A percentile compares a stretch with the other conserved stretches of the same genome.
Evolutionary conservation across 2,797 vertebrate genomes (phyloP).

Genomic region (Cephalopachus bancanus): DNA sequence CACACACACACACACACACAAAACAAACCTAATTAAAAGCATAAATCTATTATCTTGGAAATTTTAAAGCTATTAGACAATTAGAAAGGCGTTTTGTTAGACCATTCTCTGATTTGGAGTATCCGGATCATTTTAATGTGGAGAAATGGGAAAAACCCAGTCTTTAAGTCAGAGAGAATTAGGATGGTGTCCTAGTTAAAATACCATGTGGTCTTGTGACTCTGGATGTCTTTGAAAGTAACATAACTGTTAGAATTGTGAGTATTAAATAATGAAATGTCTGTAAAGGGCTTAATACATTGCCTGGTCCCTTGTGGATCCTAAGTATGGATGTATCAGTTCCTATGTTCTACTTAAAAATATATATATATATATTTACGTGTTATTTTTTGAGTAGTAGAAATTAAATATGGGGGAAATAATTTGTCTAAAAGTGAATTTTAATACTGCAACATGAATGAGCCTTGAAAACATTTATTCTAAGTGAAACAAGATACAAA

Average conservation of each 20-base stretch:
- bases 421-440: neutral
- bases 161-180: neutral
- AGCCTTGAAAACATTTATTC: neutral
- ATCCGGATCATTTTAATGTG: neutral
- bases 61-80: neutral
- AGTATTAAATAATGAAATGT: neutral
- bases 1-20: too few relatives aligned
- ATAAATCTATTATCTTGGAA: neutral
- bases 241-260: neutral
- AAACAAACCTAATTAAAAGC: neutral
- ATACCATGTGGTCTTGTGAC: neutral
- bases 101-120: neutral
- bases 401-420: neutral
- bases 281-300: neutral
- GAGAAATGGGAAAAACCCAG: neutral
- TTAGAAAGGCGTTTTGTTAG: neutral
- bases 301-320: neutral
- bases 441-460: neutral
- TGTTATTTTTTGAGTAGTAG: neutral
- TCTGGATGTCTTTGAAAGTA: neutral
- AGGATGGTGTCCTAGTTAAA: neutral
- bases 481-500: constrained; percentile 8
- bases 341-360: neutral
- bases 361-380: neutral
- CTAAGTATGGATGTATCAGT: neutral